Evolutionary conservation across 2,113 vertebrate species (phyloP), one percentile per base, ranked within the genome.

Genomic region (Vombatus ursinus): DNA sequence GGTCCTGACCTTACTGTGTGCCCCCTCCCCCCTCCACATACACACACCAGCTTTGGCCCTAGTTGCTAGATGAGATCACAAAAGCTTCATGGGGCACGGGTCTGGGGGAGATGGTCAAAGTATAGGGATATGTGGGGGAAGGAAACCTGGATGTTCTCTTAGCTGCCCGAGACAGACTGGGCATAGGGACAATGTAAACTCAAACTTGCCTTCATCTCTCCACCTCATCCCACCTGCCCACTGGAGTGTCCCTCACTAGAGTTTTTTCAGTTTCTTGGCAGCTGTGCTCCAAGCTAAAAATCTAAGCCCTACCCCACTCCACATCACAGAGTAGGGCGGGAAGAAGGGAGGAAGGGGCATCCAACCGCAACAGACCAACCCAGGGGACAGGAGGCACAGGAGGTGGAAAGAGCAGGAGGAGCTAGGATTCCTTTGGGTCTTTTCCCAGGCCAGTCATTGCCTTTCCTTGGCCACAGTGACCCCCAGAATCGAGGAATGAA

Each of bases 241-340:
- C 89, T 89, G 53, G 16, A 91, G 93, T 89, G 95, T 90, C 95
- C 96, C 7, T n/a, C 97, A 91, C 49, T 2, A 0, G 95, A 93
- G 94, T 91, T 95, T 96, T 96, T 91, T 94, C 94, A 96, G 95
- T 89, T 96, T 94, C 95, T 93, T 97, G 96, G 96, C 97, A 96
- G 93, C 61, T 53, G 19, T 0, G 52, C 92, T 68, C 52, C 53
- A 90, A 90, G 89, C 96, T 37, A 94, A 92, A 37, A 61, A 96
- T 96, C 95, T 26, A 28, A 12, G 52, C 48, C 91, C 95, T 94
- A 92, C 95, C 97, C 37, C 92, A 91, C 28, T 54, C 89, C 93
- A 84, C 44, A 54, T 96, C 96, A 93, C 95, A 97, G 94, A 91
- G 96, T 94, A 28, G 90, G 90, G 48, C 10, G 68, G 26, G 54